These are phyloP conservation scores for Drosophila kanapiae DNA, from an alignment of 1,140 invertebrate genomes.

Conservation along the genomic window DNA sequence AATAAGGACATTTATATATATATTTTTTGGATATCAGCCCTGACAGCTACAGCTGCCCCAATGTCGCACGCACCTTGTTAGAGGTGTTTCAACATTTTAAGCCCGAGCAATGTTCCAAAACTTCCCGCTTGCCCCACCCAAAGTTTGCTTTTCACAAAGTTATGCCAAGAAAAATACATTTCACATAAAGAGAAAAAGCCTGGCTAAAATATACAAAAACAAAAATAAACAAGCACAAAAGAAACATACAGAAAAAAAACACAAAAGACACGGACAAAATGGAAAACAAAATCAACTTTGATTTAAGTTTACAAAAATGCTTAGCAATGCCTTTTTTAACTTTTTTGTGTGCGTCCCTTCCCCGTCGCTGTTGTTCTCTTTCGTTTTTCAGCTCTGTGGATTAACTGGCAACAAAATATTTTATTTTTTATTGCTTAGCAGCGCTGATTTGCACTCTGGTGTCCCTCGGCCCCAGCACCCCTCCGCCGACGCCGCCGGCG, in stretches of 20 bases:
- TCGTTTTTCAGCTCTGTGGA: conserved; percentile 63
- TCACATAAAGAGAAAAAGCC: conserved; percentile 48
- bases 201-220: conserved; percentile 33
- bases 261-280: conserved; percentile 38
- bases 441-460: conserved; percentile 74
- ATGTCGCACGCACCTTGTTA: conserved; percentile 10
- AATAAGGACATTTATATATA: conserved; percentile 15
- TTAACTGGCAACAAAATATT: conserved; percentile 83
- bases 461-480: conserved; percentile 7
- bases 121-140: conserved; percentile 11
- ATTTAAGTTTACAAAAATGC: conserved; percentile 84
- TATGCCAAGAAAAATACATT: conserved; percentile 72
- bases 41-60: no score
- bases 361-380: conserved; percentile 39
- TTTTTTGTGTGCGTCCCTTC: conserved; percentile 54
- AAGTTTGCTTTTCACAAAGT: conserved; percentile 43
- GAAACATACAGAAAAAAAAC: conserved; percentile 50
- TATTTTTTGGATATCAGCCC: background rate
- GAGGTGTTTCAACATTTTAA: conserved; percentile 28
- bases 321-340: conserved; percentile 76
- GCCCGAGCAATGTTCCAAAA: background rate
- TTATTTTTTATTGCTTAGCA: conserved; percentile 82
- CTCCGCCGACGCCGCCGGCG: background rate
- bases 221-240: conserved; percentile 37
- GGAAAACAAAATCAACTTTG: conserved; percentile 76